phyloP scores from a whole-genome alignment of 2,113 vertebrate genomes.

The Pelmatolapia mariae region DNA sequence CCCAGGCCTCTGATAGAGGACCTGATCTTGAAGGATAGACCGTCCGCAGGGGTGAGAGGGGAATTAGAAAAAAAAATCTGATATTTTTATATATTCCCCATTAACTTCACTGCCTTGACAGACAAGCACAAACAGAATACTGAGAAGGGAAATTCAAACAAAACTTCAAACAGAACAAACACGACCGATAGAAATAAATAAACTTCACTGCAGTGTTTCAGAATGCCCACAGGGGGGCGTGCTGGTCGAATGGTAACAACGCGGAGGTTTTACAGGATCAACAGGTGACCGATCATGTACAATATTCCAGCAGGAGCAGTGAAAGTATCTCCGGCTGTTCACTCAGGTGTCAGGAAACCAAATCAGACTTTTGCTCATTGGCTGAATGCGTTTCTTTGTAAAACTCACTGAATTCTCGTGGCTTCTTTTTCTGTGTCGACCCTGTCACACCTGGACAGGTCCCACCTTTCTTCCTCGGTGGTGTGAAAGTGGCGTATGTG shows the following conservation, averaged over 20 bases:
- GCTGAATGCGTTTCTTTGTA: neutral
- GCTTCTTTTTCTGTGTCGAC: neutral
- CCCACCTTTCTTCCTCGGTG: neutral
- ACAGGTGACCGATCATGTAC: neutral
- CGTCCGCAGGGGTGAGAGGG: neutral
- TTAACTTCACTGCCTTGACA: neutral
- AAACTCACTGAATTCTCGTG: neutral
- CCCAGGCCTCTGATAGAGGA: neutral
- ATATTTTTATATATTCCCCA: neutral
- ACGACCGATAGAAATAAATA: too few species aligned
- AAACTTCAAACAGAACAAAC: neutral
- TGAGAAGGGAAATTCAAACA: neutral
- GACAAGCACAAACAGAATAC: neutral
- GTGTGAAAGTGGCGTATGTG: neutral
- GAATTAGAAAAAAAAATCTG: accelerated
- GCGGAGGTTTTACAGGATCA: neutral
- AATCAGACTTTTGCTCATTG: neutral
- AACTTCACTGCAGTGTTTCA: neutral
- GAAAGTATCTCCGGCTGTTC: neutral
- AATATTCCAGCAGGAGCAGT: neutral
- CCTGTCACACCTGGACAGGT: neutral
- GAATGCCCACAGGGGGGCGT: neutral
- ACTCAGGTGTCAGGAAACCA: neutral
- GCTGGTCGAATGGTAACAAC: neutral
- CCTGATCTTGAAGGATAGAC: accelerated